Percentiles rank a stretch among this genome's conserved stretches.
Conservation (phyloP, 2,797 vertebrate species). For the Silurus aristotelis region DNA sequence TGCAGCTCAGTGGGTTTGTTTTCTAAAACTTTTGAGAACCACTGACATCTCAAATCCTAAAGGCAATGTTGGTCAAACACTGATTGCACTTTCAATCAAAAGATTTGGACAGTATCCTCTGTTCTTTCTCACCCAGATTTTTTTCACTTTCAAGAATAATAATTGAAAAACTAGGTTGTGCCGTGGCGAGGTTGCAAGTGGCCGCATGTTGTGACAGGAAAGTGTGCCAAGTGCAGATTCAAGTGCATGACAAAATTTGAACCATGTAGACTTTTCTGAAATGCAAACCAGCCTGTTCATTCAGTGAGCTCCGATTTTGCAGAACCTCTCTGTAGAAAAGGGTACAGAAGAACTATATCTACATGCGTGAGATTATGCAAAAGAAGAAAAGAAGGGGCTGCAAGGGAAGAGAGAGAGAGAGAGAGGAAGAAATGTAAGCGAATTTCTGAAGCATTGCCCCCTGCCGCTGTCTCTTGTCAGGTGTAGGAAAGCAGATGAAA, state of each 20-base stretch:
- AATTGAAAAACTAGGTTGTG: neutral
- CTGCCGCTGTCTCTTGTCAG: conserved; percentile 75
- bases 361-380: conserved; percentile 18
- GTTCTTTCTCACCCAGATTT: too few species aligned
- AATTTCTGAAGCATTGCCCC: conserved; percentile 58
- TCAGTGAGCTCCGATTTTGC: neutral
- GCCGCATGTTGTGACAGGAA: conserved; percentile 4
- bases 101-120: neutral
- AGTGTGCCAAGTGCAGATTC: conserved; percentile 16
- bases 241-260: neutral
- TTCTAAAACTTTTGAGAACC: neutral
- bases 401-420: neutral
- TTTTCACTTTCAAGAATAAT: neutral
- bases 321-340: neutral
- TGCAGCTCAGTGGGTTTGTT: neutral
- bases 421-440: neutral
- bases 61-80: neutral
- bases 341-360: neutral
- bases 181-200: neutral
- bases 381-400: neutral
- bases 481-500: conserved; percentile 80
- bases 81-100: neutral
- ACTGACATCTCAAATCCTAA: neutral
- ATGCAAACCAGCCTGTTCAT: neutral
- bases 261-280: neutral